These are phyloP conservation scores for Habropoda laboriosa DNA, from an alignment of 1,140 invertebrate genomes.

Conservation along the genomic window DNA sequence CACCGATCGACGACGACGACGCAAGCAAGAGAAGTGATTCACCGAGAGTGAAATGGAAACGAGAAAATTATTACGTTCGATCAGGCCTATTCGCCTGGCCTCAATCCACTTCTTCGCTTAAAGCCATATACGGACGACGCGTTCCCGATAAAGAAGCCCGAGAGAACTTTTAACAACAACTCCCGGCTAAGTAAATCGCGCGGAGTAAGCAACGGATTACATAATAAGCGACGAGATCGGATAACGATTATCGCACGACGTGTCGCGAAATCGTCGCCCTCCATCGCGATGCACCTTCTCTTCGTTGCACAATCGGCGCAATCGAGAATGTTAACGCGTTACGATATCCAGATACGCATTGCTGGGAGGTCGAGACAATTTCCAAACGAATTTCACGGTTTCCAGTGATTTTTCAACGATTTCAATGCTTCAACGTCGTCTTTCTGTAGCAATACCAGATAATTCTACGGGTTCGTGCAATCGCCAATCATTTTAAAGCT, in stretches of 20 bases:
- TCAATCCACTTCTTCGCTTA: constrained; percentile 41
- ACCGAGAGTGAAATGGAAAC: constrained; percentile 6
- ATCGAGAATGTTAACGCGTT: neutral
- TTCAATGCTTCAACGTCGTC: neutral
- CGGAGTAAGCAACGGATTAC: neutral
- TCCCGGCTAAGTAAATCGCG: neutral
- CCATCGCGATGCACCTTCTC: neutral
- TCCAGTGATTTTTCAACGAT: neutral
- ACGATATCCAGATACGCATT: too few species aligned
- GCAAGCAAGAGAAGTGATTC: too few species aligned
- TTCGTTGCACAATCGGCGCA: neutral
- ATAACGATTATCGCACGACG: constrained; percentile 4
- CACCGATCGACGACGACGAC: neutral
- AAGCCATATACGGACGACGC: constrained; percentile 26
- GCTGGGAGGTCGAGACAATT: too few species aligned
- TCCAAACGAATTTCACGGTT: too few species aligned
- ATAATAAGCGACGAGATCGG: neutral
- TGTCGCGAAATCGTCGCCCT: neutral
- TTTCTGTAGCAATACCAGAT: too few species aligned
- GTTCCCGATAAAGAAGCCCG: constrained; percentile 40
- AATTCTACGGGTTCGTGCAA: too few species aligned
- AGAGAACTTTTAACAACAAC: constrained; percentile 8
- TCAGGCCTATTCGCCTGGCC: constrained; percentile 16
- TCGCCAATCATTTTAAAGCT: too few species aligned
- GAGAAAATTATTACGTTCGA: constrained; percentile 31